Base-by-base conservation (phyloP, 2,888 invertebrate species). In the Lasioglossum figueresi region DNA sequence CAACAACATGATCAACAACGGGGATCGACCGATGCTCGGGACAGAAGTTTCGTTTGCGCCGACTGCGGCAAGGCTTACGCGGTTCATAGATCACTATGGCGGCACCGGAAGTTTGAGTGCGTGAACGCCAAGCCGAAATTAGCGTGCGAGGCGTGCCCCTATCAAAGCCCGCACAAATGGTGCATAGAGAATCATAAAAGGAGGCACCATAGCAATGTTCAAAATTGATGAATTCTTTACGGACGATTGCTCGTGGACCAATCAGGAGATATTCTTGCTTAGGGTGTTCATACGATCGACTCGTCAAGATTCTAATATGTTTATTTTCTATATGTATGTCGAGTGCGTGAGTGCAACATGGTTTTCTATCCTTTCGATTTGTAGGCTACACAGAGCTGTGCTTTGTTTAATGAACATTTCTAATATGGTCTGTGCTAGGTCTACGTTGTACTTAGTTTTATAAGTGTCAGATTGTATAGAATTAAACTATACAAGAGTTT, bases 51-150 rank as follows among this genome's bases (percentile, higher is more conserved):
- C 85, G 80, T 85, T 14, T 94, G 94, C 80, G 79, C 85, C 16
- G 92, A 93, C 56, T 94, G 94, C 79, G 94, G 94, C 52, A 94
- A 93, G 73, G 83, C 89, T 27, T 94, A 94, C 84, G 90, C 92
- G 19, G 94, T 94, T 3, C 89, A 90, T 48, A 92, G 94, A 37
- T 94, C 94, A 1, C 89, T 94, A 1, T 93, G 94, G 94, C 90
- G 94, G 48, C 94, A 94, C 83, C 92, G 91, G 72, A 94, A 94
- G 68, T 94, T 92, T 86, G 94, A 94, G 78, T 94, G 94, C 83
- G 88, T 94, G 80, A 94, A 94, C 80, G 90, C 94, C 2, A 89
- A 88, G 70, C 94, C 94, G 0, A 94, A 91, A 37, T 86, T 92
- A 66, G 82, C 88, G 23, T 94, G 94, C 84, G 91, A 93, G 12